A percentile compares a stretch with the other conserved stretches of the same genome.
Evolutionary conservation across 1,140 invertebrate genomes (phyloP).

Genomic region (Antheraea pernyi): DNA sequence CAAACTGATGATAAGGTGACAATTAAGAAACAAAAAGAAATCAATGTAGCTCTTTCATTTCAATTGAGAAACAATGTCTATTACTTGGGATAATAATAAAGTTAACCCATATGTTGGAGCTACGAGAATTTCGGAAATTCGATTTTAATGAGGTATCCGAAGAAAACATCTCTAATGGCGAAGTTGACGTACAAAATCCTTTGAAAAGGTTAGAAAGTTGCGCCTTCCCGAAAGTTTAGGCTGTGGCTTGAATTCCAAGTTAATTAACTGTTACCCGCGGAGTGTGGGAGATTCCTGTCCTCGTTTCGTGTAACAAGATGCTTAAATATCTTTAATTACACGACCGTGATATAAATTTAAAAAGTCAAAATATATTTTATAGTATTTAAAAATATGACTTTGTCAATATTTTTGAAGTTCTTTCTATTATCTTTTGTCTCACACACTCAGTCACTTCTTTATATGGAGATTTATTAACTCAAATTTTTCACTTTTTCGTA

Average conservation of each 20-base stretch:
- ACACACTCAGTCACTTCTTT: no score
- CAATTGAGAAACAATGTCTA: no score
- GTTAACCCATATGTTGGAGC: conserved; percentile 24
- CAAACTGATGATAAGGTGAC: no score
- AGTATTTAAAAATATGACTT: no score
- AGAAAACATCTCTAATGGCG: conserved; percentile 34
- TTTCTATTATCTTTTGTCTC: no score
- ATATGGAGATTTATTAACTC: no score
- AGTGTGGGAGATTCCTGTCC: background rate
- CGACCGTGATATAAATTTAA: background rate
- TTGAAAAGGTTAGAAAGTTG: conserved; percentile 48
- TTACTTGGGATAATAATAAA: conserved; percentile 22
- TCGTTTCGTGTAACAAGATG: conserved; percentile 17
- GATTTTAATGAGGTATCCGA: conserved; percentile 54
- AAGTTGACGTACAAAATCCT: conserved; percentile 37
- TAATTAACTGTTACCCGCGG: conserved; percentile 53
- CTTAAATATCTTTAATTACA: conserved; percentile 7
- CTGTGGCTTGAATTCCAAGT: conserved; percentile 48
- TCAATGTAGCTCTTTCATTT: no score
- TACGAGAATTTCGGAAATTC: conserved; percentile 36
- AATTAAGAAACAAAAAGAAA: no score
- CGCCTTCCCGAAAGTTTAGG: conserved; percentile 42
- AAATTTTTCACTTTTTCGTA: no score
- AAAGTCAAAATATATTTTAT: no score
- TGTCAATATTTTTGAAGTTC: no score